These are phyloP conservation scores for Halcyon chelicuti DNA, from an alignment of 2,797 vertebrate genomes.

Conservation along the genomic window DNA sequence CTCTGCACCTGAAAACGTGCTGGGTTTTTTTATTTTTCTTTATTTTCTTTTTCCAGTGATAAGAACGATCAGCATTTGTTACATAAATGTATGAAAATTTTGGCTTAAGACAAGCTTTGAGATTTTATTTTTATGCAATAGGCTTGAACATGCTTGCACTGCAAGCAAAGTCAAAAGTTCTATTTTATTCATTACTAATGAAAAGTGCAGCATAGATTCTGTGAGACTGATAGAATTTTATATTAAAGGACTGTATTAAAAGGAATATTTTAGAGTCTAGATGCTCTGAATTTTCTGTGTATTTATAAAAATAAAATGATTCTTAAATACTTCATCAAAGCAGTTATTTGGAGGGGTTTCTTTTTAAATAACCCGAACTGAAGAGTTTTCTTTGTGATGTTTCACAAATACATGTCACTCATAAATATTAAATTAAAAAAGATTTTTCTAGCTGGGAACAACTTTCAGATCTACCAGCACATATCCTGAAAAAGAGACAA, in stretches of 20 bases:
- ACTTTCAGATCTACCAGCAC: neutral
- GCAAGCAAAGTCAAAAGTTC: conserved; percentile 17
- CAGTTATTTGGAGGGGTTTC: conserved; percentile 49
- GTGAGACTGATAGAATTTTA: conserved; percentile 62
- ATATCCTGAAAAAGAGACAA: neutral
- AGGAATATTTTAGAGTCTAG: conserved; percentile 64
- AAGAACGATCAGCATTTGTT: conserved; percentile 1
- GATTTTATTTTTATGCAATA: conserved; percentile 16
- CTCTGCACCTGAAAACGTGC: neutral
- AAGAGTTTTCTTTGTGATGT: conserved; percentile 51
- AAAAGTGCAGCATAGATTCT: conserved; percentile 23
- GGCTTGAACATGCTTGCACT: neutral
- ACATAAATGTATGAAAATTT: neutral
- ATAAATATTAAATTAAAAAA: conserved; percentile 66
- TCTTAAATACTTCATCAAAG: conserved; percentile 74
- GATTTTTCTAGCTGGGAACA: conserved; percentile 43
- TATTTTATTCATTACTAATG: conserved; percentile 53
- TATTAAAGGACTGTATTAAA: conserved; percentile 64
- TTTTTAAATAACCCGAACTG: conserved; percentile 39
- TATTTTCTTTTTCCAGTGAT: neutral
- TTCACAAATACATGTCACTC: conserved; percentile 37
- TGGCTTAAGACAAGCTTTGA: neutral
- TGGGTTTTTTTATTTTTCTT: neutral
- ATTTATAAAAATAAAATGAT: conserved; percentile 72
- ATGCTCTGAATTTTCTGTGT: conserved; percentile 63